Base-by-base conservation (phyloP, 1,140 invertebrate species). In the Drosophila mojavensis region DNA sequence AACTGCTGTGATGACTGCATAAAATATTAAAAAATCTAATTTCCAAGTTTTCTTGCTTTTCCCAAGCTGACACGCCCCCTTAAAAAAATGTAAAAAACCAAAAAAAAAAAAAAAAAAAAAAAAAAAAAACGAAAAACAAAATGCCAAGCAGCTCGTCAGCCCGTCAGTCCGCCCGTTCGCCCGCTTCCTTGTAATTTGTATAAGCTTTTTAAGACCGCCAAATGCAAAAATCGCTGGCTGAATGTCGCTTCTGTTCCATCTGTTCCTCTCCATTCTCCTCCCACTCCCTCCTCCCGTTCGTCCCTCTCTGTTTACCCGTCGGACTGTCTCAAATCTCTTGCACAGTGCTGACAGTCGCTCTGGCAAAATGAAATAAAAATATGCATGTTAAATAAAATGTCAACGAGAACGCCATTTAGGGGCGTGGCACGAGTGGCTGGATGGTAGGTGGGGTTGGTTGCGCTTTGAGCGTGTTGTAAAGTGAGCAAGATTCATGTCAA, bases 11-110 rank as follows among this genome's bases (percentile, higher is more conserved):
- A 77, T 73, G 75, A 77, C 70, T 77, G 75, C 67, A 85, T 86
- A 79, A 85, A 85, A 85, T 85, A 85, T 85, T 85, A 84, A 85
- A 85, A 78, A 85, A 85, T 85, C 82, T 85, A 85, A 85, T 85
- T 85, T 85, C 81, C 75, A 85, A 77, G 68, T 75, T 75, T 70
- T 74, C 73, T 75, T 58, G 59, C 67, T 64, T 48, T 50, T 33
- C 36, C 41, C 30, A n/a, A 53, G 61, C 79, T 74, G 72, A 62
- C 78, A 71, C 71, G 62, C 61, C 62, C 63, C 36, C 10, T 10
- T 39, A 47, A 30, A 60, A 60, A 60, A 58, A 45, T 26, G n/a
- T 41, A 39, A n/a, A n/a, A n/a, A n/a, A n/a, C n/a, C n/a, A n/a
- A n/a, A n/a, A n/a, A n/a, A n/a, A 28, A 24, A 58, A 43, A 15